These are phyloP conservation scores for Seriola quinqueradiata DNA, from an alignment of 2,113 vertebrate genomes.

Conservation along the genomic window DNA sequence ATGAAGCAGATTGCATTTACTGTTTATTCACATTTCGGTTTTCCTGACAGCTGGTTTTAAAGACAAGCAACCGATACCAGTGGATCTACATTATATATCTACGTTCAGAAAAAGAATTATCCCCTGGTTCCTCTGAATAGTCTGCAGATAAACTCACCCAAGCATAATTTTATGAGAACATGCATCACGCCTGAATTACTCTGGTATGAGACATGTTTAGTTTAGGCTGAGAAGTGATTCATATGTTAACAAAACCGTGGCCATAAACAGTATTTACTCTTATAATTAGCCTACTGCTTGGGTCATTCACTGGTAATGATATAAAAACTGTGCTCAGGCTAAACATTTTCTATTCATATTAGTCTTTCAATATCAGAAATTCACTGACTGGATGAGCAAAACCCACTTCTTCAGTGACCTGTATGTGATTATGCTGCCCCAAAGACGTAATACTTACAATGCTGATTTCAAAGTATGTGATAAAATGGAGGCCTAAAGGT, in stretches of 20 bases:
- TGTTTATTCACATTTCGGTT: conserved; percentile 24
- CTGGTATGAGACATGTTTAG: neutral
- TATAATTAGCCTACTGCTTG: neutral
- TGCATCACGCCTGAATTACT: conserved; percentile 16
- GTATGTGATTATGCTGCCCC: neutral
- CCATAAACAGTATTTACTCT: neutral
- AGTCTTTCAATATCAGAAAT: neutral
- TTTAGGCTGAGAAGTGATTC: neutral
- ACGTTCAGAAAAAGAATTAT: neutral
- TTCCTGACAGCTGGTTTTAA: conserved; percentile 27
- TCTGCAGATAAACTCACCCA: neutral
- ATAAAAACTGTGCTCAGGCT: neutral
- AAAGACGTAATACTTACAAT: no score
- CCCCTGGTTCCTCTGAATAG: neutral
- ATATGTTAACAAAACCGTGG: neutral
- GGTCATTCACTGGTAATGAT: neutral
- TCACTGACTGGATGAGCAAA: neutral
- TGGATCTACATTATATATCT: neutral
- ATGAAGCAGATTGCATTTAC: conserved; percentile 6
- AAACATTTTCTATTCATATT: neutral
- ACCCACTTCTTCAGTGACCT: neutral
- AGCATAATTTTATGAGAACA: neutral
- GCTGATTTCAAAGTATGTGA: no score
- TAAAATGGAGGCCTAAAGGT: no score
- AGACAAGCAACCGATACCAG: neutral